Percentiles rank a stretch among this genome's conserved stretches.
Conservation (phyloP, 2,888 invertebrate genomes). For the Balanococcus diminutus region DNA sequence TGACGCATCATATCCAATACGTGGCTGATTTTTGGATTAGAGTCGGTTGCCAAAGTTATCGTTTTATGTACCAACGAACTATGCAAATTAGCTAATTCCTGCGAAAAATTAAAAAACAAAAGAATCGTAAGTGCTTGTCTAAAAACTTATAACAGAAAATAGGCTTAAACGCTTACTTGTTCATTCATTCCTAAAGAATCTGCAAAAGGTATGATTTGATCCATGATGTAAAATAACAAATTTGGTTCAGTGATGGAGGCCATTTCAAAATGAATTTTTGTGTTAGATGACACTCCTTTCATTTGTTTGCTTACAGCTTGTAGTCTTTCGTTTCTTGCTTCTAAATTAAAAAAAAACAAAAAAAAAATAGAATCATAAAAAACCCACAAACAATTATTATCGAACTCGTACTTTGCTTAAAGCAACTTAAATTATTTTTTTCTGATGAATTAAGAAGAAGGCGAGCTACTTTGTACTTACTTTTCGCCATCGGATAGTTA, state of each 20-base stretch:
- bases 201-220: conserved; percentile 73
- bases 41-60: conserved; percentile 76
- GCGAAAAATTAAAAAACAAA: conserved; percentile 48
- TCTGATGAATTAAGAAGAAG: too few relatives aligned
- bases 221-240: conserved; percentile 70
- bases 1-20: conserved; percentile 82
- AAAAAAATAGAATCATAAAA: too few relatives aligned
- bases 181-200: conserved; percentile 90
- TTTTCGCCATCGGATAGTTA: conserved; percentile 73
- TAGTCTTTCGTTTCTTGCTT: conserved; percentile 70
- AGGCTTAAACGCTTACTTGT: conserved; percentile 63
- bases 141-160: background rate
- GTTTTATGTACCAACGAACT: conserved; percentile 73
- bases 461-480: too few relatives aligned
- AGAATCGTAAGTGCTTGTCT: background rate
- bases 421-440: too few relatives aligned
- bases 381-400: too few relatives aligned
- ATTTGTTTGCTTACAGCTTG: conserved; percentile 72
- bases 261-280: conserved; percentile 83
- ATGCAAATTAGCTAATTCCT: conserved; percentile 76
- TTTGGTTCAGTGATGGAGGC: conserved; percentile 80
- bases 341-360: conserved; percentile 62
- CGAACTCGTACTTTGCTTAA: too few relatives aligned
- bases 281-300: conserved; percentile 66
- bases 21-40: conserved; percentile 78